Evolutionary conservation across 2,113 vertebrate species (phyloP).

Genomic region (Anoplopoma fimbria): DNA sequence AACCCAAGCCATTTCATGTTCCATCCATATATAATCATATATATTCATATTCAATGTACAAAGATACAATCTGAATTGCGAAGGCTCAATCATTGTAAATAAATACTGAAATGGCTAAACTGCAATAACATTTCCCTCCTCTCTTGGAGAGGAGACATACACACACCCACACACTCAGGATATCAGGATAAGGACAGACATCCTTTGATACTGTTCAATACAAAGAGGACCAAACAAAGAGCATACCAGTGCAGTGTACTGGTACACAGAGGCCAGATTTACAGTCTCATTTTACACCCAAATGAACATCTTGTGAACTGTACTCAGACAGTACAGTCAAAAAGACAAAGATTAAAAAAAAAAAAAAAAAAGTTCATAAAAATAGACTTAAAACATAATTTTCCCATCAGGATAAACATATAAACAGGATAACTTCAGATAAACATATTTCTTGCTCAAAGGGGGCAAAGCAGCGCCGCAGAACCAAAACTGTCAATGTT

Average conservation of each 20-base stretch:
- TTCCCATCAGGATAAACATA: slow-evolving; percentile 38
- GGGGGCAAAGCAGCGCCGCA: slow-evolving; percentile 63
- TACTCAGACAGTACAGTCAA: slow-evolving; percentile 71
- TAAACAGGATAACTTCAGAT: not conserved
- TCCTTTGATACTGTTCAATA: slow-evolving; percentile 73
- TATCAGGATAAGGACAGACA: slow-evolving; percentile 15
- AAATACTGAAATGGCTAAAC: slow-evolving; percentile 98
- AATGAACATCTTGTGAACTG: slow-evolving; percentile 2
- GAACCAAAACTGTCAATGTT: slow-evolving; percentile 8
- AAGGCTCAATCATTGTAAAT: slow-evolving; percentile 95
- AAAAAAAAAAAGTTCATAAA: slow-evolving; percentile 86
- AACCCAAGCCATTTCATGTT: slow-evolving; percentile 79
- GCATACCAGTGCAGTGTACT: slow-evolving; percentile 79
- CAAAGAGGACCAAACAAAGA: slow-evolving; percentile 82
- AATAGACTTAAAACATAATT: slow-evolving; percentile 85
- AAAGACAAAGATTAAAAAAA: slow-evolving; percentile 11
- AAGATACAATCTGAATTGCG: slow-evolving; percentile 98
- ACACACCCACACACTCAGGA: not conserved
- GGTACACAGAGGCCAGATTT: slow-evolving; percentile 83
- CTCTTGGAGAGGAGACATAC: slow-evolving; percentile 77
- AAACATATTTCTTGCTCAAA: slow-evolving; percentile 49
- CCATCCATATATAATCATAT: slow-evolving; percentile 90
- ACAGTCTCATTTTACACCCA: slow-evolving; percentile 31
- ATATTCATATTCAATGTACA: slow-evolving; percentile 91
- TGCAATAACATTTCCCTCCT: slow-evolving; percentile 76